A percentile compares a stretch with the other conserved stretches of the same genome.
phyloP scores from a whole-genome alignment of 2,888 invertebrate genomes.

The Physocephala rufipes region DNA sequence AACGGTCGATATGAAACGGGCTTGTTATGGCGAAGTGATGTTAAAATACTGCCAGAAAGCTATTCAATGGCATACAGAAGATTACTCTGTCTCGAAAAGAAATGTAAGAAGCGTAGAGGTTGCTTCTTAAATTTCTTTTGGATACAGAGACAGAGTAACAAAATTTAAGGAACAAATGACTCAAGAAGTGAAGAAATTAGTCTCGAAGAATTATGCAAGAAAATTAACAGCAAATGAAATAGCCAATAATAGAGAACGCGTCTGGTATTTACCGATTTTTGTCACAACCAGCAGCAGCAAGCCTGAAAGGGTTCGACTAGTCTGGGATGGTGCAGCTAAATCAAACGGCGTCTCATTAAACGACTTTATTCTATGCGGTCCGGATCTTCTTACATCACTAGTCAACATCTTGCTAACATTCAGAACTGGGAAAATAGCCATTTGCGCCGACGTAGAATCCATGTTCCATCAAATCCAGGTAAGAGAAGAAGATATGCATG shows the following conservation, averaged over 20 bases:
- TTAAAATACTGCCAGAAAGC: no score
- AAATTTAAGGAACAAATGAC: no score
- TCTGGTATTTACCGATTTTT: slow-evolving; percentile 3
- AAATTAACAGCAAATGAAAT: background rate
- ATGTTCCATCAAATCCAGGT: slow-evolving; percentile 41
- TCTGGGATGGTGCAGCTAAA: slow-evolving; percentile 14
- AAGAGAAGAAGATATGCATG: background rate
- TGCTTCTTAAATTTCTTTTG: slow-evolving; percentile 1
- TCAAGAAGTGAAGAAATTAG: background rate
- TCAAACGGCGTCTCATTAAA: slow-evolving; percentile 11
- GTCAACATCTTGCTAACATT: slow-evolving; percentile 32
- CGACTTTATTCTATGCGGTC: slow-evolving; percentile 32
- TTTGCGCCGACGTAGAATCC: slow-evolving; percentile 34
- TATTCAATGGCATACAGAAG: slow-evolving; percentile 27
- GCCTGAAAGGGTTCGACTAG: background rate
- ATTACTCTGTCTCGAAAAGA: slow-evolving; percentile 18
- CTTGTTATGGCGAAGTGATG: slow-evolving; percentile 33
- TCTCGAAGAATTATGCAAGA: background rate
- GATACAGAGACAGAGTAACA: background rate
- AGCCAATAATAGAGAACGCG: background rate
- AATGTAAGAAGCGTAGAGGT: slow-evolving; percentile 8
- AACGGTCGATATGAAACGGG: slow-evolving; percentile 27
- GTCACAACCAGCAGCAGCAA: background rate
- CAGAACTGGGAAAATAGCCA: slow-evolving; percentile 22
- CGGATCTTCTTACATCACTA: slow-evolving; percentile 30